Evolutionary conservation across 1,140 invertebrate genomes (phyloP), one percentile per base, ranked within the genome.

Genomic region (Hyphantria cunea): DNA sequence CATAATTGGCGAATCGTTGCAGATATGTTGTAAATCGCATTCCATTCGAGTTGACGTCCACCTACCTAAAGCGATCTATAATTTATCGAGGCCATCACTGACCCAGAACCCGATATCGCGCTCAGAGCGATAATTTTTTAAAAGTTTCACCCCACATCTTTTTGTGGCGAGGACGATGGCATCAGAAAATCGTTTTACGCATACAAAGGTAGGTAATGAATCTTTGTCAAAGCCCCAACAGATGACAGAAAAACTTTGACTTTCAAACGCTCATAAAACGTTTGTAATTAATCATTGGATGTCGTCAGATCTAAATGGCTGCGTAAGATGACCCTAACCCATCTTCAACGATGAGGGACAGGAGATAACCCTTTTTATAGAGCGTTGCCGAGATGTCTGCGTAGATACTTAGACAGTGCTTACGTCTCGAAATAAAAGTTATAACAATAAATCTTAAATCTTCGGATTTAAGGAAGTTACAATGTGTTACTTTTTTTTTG

Each of bases 71-170:
- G 25, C 39, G 13, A 45, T 39, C 33, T 25, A 45, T 17, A 58
- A 56, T 41, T 54, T 54, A 54, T 47, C 11, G 50, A 17, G 37
- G 34, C n/a, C 49, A 48, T 50, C 49, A 33, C 50, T 52, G 48
- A 52, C 32, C 31, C 51, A 31, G 47, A 47, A 31, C 49, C 49
- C 34, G 34, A 47, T 31, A 65, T 60, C 39, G 50, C 11, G 37
- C 56, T 42, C 50, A 42, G 33, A 39, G 52, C 63, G 63, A 60
- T 50, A 48, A 60, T 66, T 66, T 66, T 66, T 54, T 60, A 60
- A 66, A 66, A 44, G 53, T 60, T 48, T 34, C 8, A 41, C 34
- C 25, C 14, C 31, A 32, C n/a, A 7, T 49, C 45, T 44, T 49
- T 58, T 56, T 56, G 54, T 56, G 54, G 55, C 32, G 44, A 17